Percentiles rank a stretch among this genome's conserved stretches.
phyloP scores from a whole-genome alignment of 2,888 invertebrate genomes.

The Caenorhabditis sp. region DNA sequence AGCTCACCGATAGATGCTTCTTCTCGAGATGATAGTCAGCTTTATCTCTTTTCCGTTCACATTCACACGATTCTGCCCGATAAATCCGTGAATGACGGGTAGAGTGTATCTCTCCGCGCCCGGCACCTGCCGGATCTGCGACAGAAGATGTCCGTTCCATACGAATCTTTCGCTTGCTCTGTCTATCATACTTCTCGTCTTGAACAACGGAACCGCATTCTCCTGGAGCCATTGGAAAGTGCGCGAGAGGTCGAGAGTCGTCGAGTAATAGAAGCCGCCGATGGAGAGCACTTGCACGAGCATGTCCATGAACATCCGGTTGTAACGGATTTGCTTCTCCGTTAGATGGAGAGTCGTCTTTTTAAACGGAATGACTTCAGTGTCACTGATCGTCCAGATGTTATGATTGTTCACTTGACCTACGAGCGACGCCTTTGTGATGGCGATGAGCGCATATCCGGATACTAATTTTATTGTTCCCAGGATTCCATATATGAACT shows the following conservation, averaged over 20 bases:
- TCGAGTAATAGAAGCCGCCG: slow-evolving; percentile 93
- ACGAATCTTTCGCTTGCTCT: slow-evolving; percentile 88
- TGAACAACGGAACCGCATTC: slow-evolving; percentile 74
- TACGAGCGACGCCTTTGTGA: slow-evolving; percentile 70
- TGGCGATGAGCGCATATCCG: slow-evolving; percentile 72
- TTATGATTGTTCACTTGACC: slow-evolving; percentile 75
- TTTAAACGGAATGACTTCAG: slow-evolving; percentile 86
- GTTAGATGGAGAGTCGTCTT: slow-evolving; percentile 89
- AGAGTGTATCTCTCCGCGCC: slow-evolving; percentile 83
- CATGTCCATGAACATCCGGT: slow-evolving; percentile 89
- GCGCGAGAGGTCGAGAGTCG: slow-evolving; percentile 82
- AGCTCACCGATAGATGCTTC: slow-evolving; percentile 85
- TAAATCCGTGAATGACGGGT: slow-evolving; percentile 91
- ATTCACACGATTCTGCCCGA: slow-evolving; percentile 83
- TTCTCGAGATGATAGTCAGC: slow-evolving; percentile 91
- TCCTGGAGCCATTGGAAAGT: slow-evolving; percentile 79
- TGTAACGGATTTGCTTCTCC: slow-evolving; percentile 85
- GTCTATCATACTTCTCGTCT: slow-evolving; percentile 64
- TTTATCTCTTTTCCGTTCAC: slow-evolving; percentile 89
- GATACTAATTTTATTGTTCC: slow-evolving; percentile 76
- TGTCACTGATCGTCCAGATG: slow-evolving; percentile 70
- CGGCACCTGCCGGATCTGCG: slow-evolving; percentile 56
- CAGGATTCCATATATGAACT: slow-evolving; percentile 74
- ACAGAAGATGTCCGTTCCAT: slow-evolving; percentile 89
- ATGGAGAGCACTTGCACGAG: slow-evolving; percentile 87